These are phyloP conservation scores for Pogoniulus pusillus DNA, from an alignment of 2,797 vertebrate species.

Conservation along the genomic window DNA sequence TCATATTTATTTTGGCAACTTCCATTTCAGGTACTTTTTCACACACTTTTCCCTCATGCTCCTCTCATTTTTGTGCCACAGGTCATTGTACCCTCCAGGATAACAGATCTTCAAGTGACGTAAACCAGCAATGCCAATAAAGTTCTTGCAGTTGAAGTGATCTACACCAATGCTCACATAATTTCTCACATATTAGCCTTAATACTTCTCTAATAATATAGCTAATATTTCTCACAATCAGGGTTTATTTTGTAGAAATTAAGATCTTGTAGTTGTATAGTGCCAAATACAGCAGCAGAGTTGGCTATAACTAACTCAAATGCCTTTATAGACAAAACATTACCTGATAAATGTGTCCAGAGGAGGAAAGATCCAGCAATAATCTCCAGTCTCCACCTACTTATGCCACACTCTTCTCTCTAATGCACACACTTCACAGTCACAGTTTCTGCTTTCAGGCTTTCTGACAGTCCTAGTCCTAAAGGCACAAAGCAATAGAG, in stretches of 20 bases:
- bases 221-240: background rate
- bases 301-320: background rate
- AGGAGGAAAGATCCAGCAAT: background rate
- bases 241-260: background rate
- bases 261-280: background rate
- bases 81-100: background rate
- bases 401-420: background rate
- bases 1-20: background rate
- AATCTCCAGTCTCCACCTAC: background rate
- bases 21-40: background rate
- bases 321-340: background rate
- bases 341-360: background rate
- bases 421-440: background rate
- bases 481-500: background rate
- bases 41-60: background rate
- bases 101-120: background rate
- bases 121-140: background rate
- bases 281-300: background rate
- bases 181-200: background rate
- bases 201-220: background rate
- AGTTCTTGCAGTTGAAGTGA: background rate
- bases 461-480: background rate
- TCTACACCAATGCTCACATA: background rate
- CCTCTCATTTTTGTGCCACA: background rate
- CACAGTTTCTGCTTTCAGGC: background rate